Evolutionary conservation across 2,113 vertebrate genomes (phyloP), one percentile per base, ranked within the genome.

Genomic region (Chrysemys picta): DNA sequence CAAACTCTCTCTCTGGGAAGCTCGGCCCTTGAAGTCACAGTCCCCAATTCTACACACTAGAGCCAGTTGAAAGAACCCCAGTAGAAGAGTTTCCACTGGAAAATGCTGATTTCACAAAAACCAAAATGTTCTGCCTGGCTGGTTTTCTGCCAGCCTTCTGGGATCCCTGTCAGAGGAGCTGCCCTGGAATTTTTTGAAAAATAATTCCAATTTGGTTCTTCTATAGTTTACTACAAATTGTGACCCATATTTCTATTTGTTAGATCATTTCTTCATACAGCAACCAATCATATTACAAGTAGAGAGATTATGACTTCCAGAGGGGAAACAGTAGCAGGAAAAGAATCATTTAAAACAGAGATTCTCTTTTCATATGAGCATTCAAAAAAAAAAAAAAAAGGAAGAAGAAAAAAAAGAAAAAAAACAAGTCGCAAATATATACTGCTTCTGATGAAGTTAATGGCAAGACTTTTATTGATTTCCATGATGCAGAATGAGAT

Each of bases 401-500:
- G 13, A 81, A 54, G 21, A 16, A 76, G 88, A 10, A 1, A 47
- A 72, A 54, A 65, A n/a, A 8, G 1, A 47, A 72, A 54, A 65
- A n/a, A 54, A 88, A n/a, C 10, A 82, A 56, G 25, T 2, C 10
- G 7, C 4, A 5, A 38, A 53, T 31, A 5, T 25, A 47, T 85
- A 52, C 53, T 90, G 35, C 82, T 90, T 2, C 38, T 47, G 1
- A 54, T 83, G 45, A 91, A 87, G 19, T 10, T n/a, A 75, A 2
- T 35, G 7, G 4, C 57, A 80, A 94, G 38, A 72, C 45, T 92
- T 82, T 21, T 7, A 17, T 0, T 1, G 57, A 78, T 72, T 85
- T 87, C 88, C 14, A 10, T 29, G 35, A 12, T 0, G 0, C n/a
- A 5, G 6, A 38, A n/a, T 88, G 38, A 82, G 6, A 2, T 53